Evolutionary conservation across 2,888 invertebrate genomes (phyloP).

Genomic region (Apodemia hepburni): DNA sequence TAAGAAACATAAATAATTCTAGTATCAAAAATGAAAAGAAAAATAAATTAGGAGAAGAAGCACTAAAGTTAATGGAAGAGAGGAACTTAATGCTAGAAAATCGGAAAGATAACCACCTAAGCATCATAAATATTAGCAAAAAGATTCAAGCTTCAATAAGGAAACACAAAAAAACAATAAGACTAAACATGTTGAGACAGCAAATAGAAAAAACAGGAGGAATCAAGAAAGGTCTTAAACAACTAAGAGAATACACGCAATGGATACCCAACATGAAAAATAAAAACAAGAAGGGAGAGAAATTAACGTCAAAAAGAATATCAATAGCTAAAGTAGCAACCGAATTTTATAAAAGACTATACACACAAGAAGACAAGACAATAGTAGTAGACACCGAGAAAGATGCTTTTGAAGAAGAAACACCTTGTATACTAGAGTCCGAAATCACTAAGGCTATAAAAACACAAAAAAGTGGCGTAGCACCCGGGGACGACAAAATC

Average conservation of each 20-base stretch:
- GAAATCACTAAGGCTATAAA: constrained; percentile 20
- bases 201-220: constrained; percentile 32
- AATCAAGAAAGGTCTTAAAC: constrained; percentile 31
- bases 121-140: constrained; percentile 20
- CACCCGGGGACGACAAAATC: constrained; percentile 25
- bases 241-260: constrained; percentile 19
- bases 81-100: constrained; percentile 24
- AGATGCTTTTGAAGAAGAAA: constrained; percentile 7
- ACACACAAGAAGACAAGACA: not conserved
- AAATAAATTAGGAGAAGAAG: constrained; percentile 23
- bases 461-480: constrained; percentile 24
- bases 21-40: constrained; percentile 17
- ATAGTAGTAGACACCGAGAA: not conserved
- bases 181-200: constrained; percentile 18
- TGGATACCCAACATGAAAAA: constrained; percentile 31
- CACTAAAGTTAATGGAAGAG: constrained; percentile 21
- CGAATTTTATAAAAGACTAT: not conserved
- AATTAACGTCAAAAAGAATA: not conserved
- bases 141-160: constrained; percentile 24
- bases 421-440: constrained; percentile 20
- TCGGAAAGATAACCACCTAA: constrained; percentile 22
- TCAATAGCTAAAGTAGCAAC: not conserved
- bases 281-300: constrained; percentile 20
- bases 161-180: constrained; percentile 22
- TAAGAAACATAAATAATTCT: constrained; percentile 15